Evolutionary conservation across 37 sponge, comb jelly and placozoan genomes (phyloP), one percentile per base, ranked within the genome.

Genomic region (Bolinopsis microptera): DNA sequence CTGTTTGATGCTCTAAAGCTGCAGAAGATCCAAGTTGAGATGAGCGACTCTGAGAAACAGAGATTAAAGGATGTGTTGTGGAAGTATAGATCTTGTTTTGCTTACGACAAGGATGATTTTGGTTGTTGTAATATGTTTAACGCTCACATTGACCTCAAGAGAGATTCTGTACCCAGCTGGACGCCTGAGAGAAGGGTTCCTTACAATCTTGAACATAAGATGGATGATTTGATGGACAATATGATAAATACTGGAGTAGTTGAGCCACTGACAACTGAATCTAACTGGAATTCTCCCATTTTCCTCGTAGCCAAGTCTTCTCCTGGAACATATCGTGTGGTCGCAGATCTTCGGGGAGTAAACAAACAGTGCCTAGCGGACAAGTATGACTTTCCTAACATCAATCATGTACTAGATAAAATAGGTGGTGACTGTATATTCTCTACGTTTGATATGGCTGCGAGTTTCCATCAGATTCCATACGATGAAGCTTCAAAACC

Each of bases 61-160:
- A 8, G 74, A n/a, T n/a, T 70, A 22, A 22, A 70, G 74, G 2
- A 70, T 1, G 21, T 70, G 24, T 24, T 70, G 24, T 70, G 74
- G 74, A n/a, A 70, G 26, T 28, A 70, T 70, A 70, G 74, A 26
- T 9, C 25, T 2, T 70, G 74, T 70, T 70, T 70, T 26, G 2
- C 28, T 70, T n/a, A 22, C 2, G 26, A 70, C 21, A n/a, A 70
- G 74, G 5, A 24, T 26, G 74, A 70, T 26, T 24, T 70, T 22
- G 74, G 74, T 24, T 70, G 74, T n/a, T 70, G 74, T 70, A 70
- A 8, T 26, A 22, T n/a, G 26, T 70, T 70, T 70, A n/a, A 70
- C 24, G 74, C 74, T 22, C 25, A 70, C 2, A 22, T 70, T n/a
- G 21, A 26, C 5, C 74, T 70, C 74, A 70, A 70, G 74, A n/a